phyloP scores from a whole-genome alignment of 2,113 vertebrate species.

The Myocastor coypus region DNA sequence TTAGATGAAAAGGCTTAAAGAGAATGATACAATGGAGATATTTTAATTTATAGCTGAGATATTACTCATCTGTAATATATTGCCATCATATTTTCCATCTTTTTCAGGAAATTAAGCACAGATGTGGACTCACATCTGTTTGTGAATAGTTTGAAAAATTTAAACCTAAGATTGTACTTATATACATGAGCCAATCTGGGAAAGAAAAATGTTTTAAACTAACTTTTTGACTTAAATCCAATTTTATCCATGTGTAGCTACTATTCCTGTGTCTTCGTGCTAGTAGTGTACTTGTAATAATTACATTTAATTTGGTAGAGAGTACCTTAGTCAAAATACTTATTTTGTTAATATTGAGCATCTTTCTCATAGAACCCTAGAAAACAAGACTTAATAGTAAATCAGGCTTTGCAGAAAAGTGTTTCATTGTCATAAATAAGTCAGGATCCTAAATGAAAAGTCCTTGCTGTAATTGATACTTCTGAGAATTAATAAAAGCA shows the following conservation, averaged over 20 bases:
- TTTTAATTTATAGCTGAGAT: slow-evolving; percentile 74
- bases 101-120: slow-evolving; percentile 60
- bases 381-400: slow-evolving; percentile 64
- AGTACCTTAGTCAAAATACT: slow-evolving; percentile 17
- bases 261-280: background rate
- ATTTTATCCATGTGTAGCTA: background rate
- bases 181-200: background rate
- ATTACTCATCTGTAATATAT: slow-evolving; percentile 73
- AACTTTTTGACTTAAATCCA: slow-evolving; percentile 35
- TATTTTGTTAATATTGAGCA: slow-evolving; percentile 37
- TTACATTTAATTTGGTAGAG: slow-evolving; percentile 57
- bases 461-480: slow-evolving; percentile 69
- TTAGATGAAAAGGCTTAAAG: slow-evolving; percentile 72
- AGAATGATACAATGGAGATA: slow-evolving; percentile 65
- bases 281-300: slow-evolving; percentile 21
- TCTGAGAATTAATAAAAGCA: slow-evolving; percentile 69
- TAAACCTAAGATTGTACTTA: slow-evolving; percentile 6
- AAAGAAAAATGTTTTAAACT: slow-evolving; percentile 54
- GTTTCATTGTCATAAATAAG: slow-evolving; percentile 49
- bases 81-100: slow-evolving; percentile 52
- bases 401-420: background rate
- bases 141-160: slow-evolving; percentile 16
- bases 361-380: slow-evolving; percentile 37
- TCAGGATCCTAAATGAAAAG: slow-evolving; percentile 63
- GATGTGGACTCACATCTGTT: slow-evolving; percentile 51